Evolutionary conservation across 2,888 invertebrate genomes (phyloP), one percentile per base, ranked within the genome.

Genomic region (Diachrysia chrysitis): DNA sequence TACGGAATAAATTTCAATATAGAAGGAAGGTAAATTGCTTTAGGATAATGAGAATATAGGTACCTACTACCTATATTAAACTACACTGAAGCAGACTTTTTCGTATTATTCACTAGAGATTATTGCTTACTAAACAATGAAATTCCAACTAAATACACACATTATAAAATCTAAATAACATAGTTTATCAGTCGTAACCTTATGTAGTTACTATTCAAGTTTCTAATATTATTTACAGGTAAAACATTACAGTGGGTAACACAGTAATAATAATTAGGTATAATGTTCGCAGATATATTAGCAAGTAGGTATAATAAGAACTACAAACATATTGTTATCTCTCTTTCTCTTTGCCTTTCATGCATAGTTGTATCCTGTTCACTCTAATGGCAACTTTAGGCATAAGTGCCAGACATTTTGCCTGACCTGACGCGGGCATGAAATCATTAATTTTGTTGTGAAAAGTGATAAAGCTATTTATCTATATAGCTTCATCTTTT

Each of bases 111-210:
- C 14, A 19, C 14, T 48, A 17, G 2, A 48, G 48, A 10, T 19
- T 21, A 51, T 51, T 51, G 21, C 21, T 51, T 21, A 51, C 12
- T 19, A 21, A 51, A 21, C 19, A 51, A 51, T 19, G 48, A 51
- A 51, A 21, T 51, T 21, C 19, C 48, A 51, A 21, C 48, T 21
- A 51, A 51, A 51, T 12, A 19, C 48, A 51, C 48, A 19, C 48
- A 12, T 51, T 51, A 19, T 19, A 51, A 51, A 51, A 51, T 21
- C 48, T 51, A 51, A 51, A 10, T 51, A 51, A 51, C 21, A 51
- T 51, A 51, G 48, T 19, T 51, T 10, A 51, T 51, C 21, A 51
- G 48, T 51, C 48, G 48, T 51, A 51, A 51, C 21, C 12, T 9
- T 51, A 51, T 3, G 21, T 14, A 21, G 48, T 51, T 51, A 51